Evolutionary conservation across 2,888 invertebrate genomes (phyloP), one percentile per base, ranked within the genome.

Genomic region (Emmelina monodactyla): DNA sequence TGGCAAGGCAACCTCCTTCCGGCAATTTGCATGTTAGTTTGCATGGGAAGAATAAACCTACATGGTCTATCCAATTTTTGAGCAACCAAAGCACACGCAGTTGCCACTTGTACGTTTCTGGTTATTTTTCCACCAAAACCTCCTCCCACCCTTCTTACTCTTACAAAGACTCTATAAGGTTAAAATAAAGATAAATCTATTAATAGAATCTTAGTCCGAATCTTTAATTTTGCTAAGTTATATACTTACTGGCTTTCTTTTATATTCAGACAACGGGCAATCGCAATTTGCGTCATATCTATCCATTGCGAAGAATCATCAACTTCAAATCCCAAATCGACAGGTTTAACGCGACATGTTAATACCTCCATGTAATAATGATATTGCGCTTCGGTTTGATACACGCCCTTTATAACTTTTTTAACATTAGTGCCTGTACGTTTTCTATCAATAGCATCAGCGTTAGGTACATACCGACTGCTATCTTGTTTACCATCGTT

Each of bases 311-410:
- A 71, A 0, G 88, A 59, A 14, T 84, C 76, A 47, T 83, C 83
- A 0, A 92, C 83, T 35, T 89, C 85, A 41, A 89, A 54, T 0
- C 84, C 85, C 28, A 85, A 84, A 49, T 92, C 92, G 1, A 81
- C 69, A 0, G 91, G 91, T 3, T 86, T 53, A 16, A 83, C 86
- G 0, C 88, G 79, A 36, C 86, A 84, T 0, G 82, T 69, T 9
- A 88, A 82, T 0, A 88, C 85, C 54, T 92, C 92, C 83, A 91
- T 81, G 28, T 86, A 85, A 47, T 85, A 89, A 59, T 91, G 91
- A 55, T 88, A 91, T 53, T 92, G 92, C 0, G 82, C 61, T 10
- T 85, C 86, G 38, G 83, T 61, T 40, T 83, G 75, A 41, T 84
- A 78, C 1, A 69, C 67, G 0, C 90, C 91, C 41, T 79, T 83